phyloP scores from a whole-genome alignment of 2,888 invertebrate genomes.

The Amphipoea oculea region DNA sequence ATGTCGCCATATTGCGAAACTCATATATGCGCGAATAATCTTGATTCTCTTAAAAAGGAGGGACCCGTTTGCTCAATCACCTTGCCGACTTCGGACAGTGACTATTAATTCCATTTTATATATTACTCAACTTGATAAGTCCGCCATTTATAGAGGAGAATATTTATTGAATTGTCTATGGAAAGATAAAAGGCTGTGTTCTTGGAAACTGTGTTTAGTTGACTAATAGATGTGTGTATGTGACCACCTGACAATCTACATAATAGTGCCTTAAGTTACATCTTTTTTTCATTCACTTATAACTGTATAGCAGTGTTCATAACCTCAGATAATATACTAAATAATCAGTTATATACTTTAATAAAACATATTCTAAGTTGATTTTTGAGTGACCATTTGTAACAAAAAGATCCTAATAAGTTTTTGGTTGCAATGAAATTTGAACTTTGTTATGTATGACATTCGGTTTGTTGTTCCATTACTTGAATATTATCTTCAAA shows the following conservation, averaged over 20 bases:
- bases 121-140: conserved; percentile 50
- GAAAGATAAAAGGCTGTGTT: conserved; percentile 1
- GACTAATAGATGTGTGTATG: not conserved
- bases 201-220: not conserved
- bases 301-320: not conserved
- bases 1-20: conserved; percentile 38
- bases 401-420: too few relatives aligned
- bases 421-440: too few relatives aligned
- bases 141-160: conserved; percentile 34
- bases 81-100: conserved; percentile 36
- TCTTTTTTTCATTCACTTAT: not conserved
- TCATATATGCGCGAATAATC: conserved; percentile 29
- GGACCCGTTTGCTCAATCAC: conserved; percentile 57
- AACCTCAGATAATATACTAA: too few relatives aligned
- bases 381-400: too few relatives aligned
- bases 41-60: conserved; percentile 55
- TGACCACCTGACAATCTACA: not conserved
- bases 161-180: conserved; percentile 51
- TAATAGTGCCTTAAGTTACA: not conserved
- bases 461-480: too few relatives aligned
- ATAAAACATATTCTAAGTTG: too few relatives aligned
- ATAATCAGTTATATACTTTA: too few relatives aligned
- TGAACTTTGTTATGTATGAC: too few relatives aligned
- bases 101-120: conserved; percentile 49
- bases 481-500: too few relatives aligned